phyloP scores from a whole-genome alignment of 2,797 vertebrate genomes.

The Myripristis murdjan region DNA sequence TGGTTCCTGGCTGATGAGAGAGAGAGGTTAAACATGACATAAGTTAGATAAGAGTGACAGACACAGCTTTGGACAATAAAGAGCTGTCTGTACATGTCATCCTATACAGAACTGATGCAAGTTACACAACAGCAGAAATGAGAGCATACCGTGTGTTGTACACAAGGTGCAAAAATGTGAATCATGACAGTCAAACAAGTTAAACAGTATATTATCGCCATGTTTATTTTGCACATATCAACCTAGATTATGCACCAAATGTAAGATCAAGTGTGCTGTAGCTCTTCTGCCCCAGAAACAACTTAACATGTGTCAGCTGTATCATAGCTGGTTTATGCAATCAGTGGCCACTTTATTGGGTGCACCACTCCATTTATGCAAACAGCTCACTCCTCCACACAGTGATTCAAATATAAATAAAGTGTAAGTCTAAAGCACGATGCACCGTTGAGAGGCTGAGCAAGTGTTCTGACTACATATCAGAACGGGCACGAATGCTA shows the following conservation, averaged over 20 bases:
- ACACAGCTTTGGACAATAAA: neutral
- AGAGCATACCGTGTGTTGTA: no score
- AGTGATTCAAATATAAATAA: neutral
- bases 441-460: no score
- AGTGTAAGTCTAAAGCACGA: no score
- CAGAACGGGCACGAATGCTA: no score
- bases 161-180: neutral
- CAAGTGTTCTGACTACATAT: no score
- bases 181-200: conserved; percentile 10
- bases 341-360: no score
- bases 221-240: conserved; percentile 8
- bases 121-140: no score
- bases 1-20: conserved; percentile 92
- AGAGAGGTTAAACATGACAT: conserved; percentile 2
- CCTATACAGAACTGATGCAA: neutral
- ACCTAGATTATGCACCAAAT: neutral
- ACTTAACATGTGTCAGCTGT: neutral
- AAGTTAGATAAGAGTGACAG: conserved; percentile 7
- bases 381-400: neutral
- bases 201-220: neutral
- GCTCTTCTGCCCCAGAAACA: neutral
- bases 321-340: neutral
- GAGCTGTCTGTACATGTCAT: neutral
- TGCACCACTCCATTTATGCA: no score
- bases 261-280: neutral